These are phyloP conservation scores for Sorex maritimensis DNA, from an alignment of 2,797 vertebrate genomes.

Conservation along the genomic window DNA sequence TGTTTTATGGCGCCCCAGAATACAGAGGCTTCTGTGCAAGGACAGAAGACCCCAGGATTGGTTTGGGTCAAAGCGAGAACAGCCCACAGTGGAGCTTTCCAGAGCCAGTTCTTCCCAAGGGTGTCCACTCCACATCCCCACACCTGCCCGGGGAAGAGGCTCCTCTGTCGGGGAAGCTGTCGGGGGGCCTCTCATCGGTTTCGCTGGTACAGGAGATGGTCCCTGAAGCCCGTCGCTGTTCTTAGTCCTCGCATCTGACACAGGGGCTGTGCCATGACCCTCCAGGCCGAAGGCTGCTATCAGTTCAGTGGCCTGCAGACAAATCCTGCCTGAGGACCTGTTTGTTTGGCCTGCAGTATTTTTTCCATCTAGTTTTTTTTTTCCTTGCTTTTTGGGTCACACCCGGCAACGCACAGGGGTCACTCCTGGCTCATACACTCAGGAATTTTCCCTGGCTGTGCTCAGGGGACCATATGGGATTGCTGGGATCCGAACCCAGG, in stretches of 20 bases:
- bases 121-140: neutral
- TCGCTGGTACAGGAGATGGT: neutral
- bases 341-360: neutral
- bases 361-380: neutral
- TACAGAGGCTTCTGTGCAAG: neutral
- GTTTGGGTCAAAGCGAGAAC: constrained; percentile 30
- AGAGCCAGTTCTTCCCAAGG: neutral
- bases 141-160: neutral
- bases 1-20: neutral
- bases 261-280: neutral
- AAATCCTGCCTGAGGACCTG: constrained; percentile 1
- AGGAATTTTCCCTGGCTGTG: too few relatives aligned
- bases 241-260: neutral
- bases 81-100: neutral
- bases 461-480: too few relatives aligned
- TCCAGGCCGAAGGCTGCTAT: neutral
- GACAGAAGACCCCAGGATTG: neutral
- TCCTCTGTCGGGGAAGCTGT: neutral
- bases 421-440: too few relatives aligned
- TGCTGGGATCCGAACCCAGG: too few relatives aligned
- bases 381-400: too few relatives aligned
- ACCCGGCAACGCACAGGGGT: too few relatives aligned
- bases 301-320: neutral
- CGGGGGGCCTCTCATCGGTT: neutral
- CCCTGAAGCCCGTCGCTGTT: neutral